A percentile compares a stretch with the other conserved stretches of the same genome.
phyloP scores from a whole-genome alignment of 1,140 invertebrate species.

The Papilio xuthus region DNA sequence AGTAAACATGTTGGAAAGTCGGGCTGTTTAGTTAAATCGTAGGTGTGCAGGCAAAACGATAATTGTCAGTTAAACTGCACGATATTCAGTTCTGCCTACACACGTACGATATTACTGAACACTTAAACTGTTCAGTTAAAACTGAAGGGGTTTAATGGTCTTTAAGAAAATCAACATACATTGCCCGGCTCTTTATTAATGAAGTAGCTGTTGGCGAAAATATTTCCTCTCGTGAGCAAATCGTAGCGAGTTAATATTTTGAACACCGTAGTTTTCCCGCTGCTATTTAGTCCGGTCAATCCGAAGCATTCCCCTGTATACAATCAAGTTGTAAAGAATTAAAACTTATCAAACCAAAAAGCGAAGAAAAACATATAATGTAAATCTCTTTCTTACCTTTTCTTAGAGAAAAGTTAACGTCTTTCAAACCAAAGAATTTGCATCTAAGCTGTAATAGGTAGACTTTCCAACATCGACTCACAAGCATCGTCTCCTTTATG shows the following conservation, averaged over 20 bases:
- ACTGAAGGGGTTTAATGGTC: too few relatives aligned
- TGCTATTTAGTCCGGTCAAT: constrained; percentile 89
- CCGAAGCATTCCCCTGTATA: constrained; percentile 87
- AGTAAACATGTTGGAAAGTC: constrained; percentile 6
- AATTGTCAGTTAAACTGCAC: too few relatives aligned
- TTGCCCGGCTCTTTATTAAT: constrained; percentile 10
- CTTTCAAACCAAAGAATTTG: constrained; percentile 49
- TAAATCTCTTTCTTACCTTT: constrained; percentile 49
- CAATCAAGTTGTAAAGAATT: neutral
- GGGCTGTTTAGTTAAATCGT: too few relatives aligned
- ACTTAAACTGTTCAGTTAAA: too few relatives aligned
- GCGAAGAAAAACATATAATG: neutral
- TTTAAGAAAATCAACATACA: constrained; percentile 25
- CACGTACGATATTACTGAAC: too few relatives aligned
- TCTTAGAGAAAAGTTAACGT: constrained; percentile 54
- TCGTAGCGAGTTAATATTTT: constrained; percentile 88
- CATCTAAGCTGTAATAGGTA: constrained; percentile 41
- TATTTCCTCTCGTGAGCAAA: constrained; percentile 81
- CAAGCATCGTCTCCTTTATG: constrained; percentile 52
- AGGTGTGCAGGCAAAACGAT: too few relatives aligned
- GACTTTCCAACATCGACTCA: constrained; percentile 51
- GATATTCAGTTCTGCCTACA: too few relatives aligned
- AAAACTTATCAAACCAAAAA: neutral
- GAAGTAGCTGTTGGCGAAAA: constrained; percentile 46
- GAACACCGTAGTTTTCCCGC: constrained; percentile 88